Evolutionary conservation across 2,888 invertebrate species (phyloP), one percentile per base, ranked within the genome.

Genomic region (Callimorpha dominula): DNA sequence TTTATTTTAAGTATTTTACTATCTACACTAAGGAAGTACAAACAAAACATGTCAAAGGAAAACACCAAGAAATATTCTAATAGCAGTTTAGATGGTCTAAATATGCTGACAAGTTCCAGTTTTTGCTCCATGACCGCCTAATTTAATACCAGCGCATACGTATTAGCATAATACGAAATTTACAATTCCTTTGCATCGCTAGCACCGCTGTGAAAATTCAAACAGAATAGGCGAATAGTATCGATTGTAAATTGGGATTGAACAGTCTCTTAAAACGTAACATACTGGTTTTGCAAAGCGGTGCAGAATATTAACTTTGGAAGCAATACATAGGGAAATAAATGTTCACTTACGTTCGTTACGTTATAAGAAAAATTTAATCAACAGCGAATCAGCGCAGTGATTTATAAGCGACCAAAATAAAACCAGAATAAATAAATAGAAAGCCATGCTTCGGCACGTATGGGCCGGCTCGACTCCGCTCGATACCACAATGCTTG

Each of bases 111-210:
- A 76, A 68, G 71, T 62, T 42, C 49, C 65, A 69, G 57, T 78
- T 82, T 80, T 84, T 76, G 74, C 57, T 0, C 49, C 62, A 64
- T 69, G 69, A 65, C 73, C 62, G 68, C 50, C 71, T 71, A 77
- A 80, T 72, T 80, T 78, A 78, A 73, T 80, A 73, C 78, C 72
- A 64, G 72, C 68, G 75, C 64, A 81, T 74, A 65, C 11, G 66
- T 42, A 81, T 82, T 81, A 75, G 68, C 84, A 84, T 83, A 84
- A 84, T 82, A 74, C 76, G 68, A 81, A 80, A 78, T 84, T 81
- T 79, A 85, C 81, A 81, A 84, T 85, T 84, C 84, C 78, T 82
- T 82, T 81, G 78, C 77, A 71, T 72, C 50, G 75, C 63, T 71
- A 65, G 65, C 43, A 69, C 54, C 46, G 54, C 66, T 70, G 73